Evolutionary conservation across 2,113 vertebrate genomes (phyloP).

Genomic region (Silurus meridionalis): DNA sequence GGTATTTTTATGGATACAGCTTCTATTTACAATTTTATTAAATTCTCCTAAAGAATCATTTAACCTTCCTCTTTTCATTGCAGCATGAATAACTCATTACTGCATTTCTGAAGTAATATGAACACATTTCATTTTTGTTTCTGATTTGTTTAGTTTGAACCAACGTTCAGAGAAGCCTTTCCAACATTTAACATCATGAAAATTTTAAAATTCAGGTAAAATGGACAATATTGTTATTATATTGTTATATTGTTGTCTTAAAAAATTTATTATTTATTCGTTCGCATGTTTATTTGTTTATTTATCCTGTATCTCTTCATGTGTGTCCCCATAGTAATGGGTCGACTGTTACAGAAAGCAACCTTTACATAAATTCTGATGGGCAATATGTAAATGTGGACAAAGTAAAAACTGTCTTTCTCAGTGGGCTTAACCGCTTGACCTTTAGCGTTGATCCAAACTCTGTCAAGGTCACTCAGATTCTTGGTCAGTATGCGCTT

Average conservation of each 20-base stretch:
- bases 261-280: neutral
- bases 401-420: neutral
- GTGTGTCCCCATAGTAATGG: neutral
- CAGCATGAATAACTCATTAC: too few species aligned
- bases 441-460: neutral
- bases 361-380: neutral
- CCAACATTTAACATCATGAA: neutral
- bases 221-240: neutral
- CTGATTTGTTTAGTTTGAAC: neutral
- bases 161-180: neutral
- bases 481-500: neutral
- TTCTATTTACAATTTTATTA: too few species aligned
- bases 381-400: neutral
- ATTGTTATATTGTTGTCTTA: too few species aligned
- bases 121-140: neutral
- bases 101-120: neutral
- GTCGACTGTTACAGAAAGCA: neutral
- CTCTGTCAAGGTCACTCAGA: neutral
- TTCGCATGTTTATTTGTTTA: neutral
- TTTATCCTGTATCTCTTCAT: neutral
- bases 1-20: neutral
- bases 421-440: neutral
- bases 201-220: neutral
- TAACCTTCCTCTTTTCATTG: too few species aligned
- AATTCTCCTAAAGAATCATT: too few species aligned